Evolutionary conservation across 2,888 invertebrate genomes (phyloP).

Genomic region (Andrena bucephala): DNA sequence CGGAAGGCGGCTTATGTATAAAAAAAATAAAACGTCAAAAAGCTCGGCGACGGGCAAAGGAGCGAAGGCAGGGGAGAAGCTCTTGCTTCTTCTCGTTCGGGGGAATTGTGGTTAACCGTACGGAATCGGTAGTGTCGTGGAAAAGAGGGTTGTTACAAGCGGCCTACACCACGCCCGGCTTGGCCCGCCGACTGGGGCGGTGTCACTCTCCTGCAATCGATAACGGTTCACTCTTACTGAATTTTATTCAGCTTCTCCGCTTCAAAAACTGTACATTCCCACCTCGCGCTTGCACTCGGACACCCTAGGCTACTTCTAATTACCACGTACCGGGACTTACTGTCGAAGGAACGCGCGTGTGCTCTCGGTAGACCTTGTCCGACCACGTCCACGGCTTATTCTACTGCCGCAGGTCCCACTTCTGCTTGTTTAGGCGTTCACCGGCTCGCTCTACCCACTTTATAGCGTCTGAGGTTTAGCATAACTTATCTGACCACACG

Average conservation of each 20-base stretch:
- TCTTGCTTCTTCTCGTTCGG: conserved; percentile 52
- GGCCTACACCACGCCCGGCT: conserved; percentile 71
- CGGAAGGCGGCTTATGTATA: conserved; percentile 29
- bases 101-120: conserved; percentile 71
- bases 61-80: conserved; percentile 23
- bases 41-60: conserved; percentile 11
- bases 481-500: conserved; percentile 14
- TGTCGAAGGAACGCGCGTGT: neutral
- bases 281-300: neutral
- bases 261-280: conserved; percentile 1
- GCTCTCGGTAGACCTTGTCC: neutral
- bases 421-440: neutral
- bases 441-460: neutral
- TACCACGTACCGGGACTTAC: neutral
- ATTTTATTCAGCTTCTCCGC: conserved; percentile 73
- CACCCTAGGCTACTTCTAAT: neutral
- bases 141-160: conserved; percentile 73
- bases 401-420: neutral
- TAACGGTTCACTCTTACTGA: conserved; percentile 76
- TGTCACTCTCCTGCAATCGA: conserved; percentile 78
- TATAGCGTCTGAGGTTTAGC: neutral
- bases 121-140: conserved; percentile 67
- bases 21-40: conserved; percentile 12
- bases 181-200: conserved; percentile 77
- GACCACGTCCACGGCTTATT: neutral